Base-by-base conservation (phyloP, 64 coral and sea anemone genomes). In the Montipora cactus region DNA sequence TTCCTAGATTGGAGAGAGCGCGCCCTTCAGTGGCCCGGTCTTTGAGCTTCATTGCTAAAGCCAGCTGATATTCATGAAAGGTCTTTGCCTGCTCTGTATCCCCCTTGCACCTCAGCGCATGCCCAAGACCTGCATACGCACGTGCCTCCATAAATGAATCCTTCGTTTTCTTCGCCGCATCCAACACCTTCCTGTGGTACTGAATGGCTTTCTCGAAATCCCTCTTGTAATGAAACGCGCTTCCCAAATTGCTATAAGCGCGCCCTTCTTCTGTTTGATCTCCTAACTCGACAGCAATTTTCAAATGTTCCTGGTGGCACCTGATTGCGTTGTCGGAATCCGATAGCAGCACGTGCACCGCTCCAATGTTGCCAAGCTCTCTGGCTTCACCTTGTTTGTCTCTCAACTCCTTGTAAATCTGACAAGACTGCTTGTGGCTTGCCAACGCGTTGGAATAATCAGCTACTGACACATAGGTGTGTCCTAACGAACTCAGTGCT, bases 241-340 rank as follows among this genome's bases (percentile, higher is more conserved):
- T 96, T 44, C 98, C 98, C 67, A 99, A 62, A 47, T 99, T 96
- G 45, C 98, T 99, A 48, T 99, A 99, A 7, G 95, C 98, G 75
- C 89, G 83, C 7, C 95, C 98, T 68, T 94, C 89, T 57, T 99
- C 98, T 2, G 89, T 89, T 11, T 81, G 91, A 48, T 96, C 87
- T 79, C 87, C 87, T n/a, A 95, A 46, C 64, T 98, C 96, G 20
- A 87, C 78, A 15, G 94, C 94, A 25, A 98, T 98, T 49, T 90
- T 84, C 15, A 98, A 88, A 90, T 98, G 96, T 82, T 98, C 94
- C 23, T 95, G 81, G 18, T 98, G 96, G 37, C 91, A 98, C 16
- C 71, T 87, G 11, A 98, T 90, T 1, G 96, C 96, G 61, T 98
- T 88, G 48, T 91, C 90, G 11, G 90, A 95, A 62, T 98, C 93